Conservation (phyloP, 2,113 vertebrate genomes). For the Ovis aries region DNA sequence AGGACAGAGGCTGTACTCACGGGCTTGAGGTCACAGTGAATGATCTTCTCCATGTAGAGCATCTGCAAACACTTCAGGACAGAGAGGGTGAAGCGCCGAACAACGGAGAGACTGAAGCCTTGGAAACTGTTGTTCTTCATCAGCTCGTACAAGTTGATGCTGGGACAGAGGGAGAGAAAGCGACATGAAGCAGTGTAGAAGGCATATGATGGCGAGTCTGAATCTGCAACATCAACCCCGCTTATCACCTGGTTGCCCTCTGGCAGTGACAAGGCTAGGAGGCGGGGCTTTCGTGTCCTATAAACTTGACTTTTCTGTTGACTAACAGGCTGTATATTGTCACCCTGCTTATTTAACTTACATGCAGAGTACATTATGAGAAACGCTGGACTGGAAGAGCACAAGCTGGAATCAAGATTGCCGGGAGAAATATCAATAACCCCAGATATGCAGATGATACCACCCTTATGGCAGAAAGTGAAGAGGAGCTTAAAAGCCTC, state of each 20-base stretch:
- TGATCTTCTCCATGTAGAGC: slow-evolving; percentile 92
- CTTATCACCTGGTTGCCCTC: neutral
- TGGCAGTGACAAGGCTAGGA: neutral
- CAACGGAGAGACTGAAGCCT: slow-evolving; percentile 90
- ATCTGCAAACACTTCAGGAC: slow-evolving; percentile 93
- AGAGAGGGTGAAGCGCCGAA: slow-evolving; percentile 88
- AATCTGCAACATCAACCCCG: too few relatives aligned
- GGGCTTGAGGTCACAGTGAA: slow-evolving; percentile 96
- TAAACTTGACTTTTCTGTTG: neutral
- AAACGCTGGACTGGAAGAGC: too few relatives aligned
- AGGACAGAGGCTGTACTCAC: slow-evolving; percentile 76
- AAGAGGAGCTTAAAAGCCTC: too few relatives aligned
- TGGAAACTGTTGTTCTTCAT: slow-evolving; percentile 96
- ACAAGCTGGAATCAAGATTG: too few relatives aligned
- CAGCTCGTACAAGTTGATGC: slow-evolving; percentile 93
- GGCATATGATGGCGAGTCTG: neutral
- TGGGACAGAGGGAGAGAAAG: slow-evolving; percentile 64
- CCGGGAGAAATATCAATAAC: too few relatives aligned
- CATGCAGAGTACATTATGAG: too few relatives aligned
- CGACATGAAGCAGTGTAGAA: neutral
- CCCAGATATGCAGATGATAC: too few relatives aligned
- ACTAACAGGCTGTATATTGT: neutral
- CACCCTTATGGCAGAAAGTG: too few relatives aligned
- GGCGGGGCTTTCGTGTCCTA: neutral
- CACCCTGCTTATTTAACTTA: too few relatives aligned